These are phyloP conservation scores for Cichladusa arquata DNA, from an alignment of 2,113 vertebrate genomes.

Conservation along the genomic window DNA sequence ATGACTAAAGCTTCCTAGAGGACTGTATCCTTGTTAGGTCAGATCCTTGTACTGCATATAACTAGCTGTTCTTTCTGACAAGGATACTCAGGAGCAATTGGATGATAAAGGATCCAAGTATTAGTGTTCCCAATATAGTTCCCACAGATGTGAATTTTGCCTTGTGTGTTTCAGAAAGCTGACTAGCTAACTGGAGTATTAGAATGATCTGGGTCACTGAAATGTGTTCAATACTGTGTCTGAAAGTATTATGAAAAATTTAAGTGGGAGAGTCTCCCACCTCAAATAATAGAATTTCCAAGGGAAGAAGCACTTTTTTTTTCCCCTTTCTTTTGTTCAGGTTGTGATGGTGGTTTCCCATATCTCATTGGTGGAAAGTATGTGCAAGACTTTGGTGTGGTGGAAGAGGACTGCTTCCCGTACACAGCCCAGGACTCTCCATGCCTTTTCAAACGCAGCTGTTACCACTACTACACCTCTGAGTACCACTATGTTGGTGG, in stretches of 20 bases:
- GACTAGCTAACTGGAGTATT: not conserved
- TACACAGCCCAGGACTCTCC: slow-evolving; percentile 79
- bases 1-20: not conserved
- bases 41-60: not conserved
- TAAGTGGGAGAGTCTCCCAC: not conserved
- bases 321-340: slow-evolving; percentile 52
- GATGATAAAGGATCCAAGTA: not conserved
- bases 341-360: slow-evolving; percentile 92
- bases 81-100: not conserved
- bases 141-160: not conserved
- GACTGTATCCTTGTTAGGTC: not conserved
- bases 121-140: not conserved
- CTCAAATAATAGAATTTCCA: not conserved
- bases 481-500: slow-evolving; percentile 93
- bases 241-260: not conserved
- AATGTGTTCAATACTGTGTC: not conserved
- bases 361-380: slow-evolving; percentile 93
- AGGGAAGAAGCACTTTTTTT: not conserved
- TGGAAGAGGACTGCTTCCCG: slow-evolving; percentile 89
- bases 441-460: slow-evolving; percentile 73
- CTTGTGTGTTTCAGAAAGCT: not conserved
- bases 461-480: slow-evolving; percentile 78
- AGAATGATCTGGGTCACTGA: not conserved
- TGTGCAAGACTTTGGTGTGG: slow-evolving; percentile 89
- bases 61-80: not conserved